Conservation (phyloP, 2,797 vertebrate genomes). For the Rhadinocentrus ornatus region DNA sequence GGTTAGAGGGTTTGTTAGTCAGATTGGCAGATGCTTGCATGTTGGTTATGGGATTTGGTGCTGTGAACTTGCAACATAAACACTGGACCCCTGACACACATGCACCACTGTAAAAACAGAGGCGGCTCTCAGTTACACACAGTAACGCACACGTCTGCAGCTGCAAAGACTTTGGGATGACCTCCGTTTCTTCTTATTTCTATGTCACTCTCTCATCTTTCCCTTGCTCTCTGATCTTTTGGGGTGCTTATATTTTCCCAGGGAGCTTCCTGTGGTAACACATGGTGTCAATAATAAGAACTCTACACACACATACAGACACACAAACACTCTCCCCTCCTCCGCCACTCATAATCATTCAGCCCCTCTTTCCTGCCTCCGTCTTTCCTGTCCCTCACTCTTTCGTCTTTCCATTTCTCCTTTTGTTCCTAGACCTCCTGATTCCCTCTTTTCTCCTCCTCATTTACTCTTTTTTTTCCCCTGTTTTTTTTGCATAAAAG, state of each 20-base stretch:
- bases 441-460: neutral
- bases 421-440: constrained; percentile 39
- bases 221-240: constrained; percentile 67
- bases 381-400: constrained; percentile 35
- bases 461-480: neutral
- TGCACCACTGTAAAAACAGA: constrained; percentile 62
- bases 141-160: constrained; percentile 54
- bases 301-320: constrained; percentile 37
- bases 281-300: constrained; percentile 79
- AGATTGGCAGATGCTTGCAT: constrained; percentile 1
- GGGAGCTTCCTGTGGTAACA: constrained; percentile 78
- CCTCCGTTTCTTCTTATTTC: constrained; percentile 48
- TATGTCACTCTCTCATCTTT: constrained; percentile 43
- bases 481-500: neutral
- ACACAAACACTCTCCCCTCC: constrained; percentile 47
- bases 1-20: constrained; percentile 5
- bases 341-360: constrained; percentile 55
- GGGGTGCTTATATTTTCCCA: constrained; percentile 69
- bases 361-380: constrained; percentile 38
- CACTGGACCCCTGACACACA: constrained; percentile 57
- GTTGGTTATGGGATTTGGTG: constrained; percentile 36
- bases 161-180: constrained; percentile 60
- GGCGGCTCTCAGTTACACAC: constrained; percentile 45
- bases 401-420: constrained; percentile 28
- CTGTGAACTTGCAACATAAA: constrained; percentile 51